These are phyloP conservation scores for Egretta garzetta DNA, from an alignment of 2,113 vertebrate species.

Conservation along the genomic window DNA sequence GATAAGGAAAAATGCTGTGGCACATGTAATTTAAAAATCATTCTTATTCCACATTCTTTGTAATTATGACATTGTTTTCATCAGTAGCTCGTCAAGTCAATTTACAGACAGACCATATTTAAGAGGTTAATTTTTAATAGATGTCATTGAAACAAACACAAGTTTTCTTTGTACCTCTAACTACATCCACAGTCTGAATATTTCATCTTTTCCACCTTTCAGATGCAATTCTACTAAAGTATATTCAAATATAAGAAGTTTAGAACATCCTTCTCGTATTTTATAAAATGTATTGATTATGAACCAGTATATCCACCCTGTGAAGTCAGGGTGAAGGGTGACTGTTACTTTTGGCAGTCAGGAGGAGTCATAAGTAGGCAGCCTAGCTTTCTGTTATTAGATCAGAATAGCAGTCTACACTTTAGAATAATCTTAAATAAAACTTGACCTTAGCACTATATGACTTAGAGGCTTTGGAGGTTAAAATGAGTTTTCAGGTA, in stretches of 20 bases:
- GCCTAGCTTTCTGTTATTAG: not conserved
- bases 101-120: not conserved
- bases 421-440: not conserved
- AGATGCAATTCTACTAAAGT: not conserved
- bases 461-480: not conserved
- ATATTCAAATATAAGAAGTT: not conserved
- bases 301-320: not conserved
- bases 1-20: not conserved
- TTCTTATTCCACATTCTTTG: not conserved
- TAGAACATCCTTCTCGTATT: not conserved
- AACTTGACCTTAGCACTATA: not conserved
- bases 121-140: not conserved
- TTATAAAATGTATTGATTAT: not conserved
- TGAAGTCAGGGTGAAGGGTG: not conserved
- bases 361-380: not conserved
- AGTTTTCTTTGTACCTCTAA: not conserved
- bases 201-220: not conserved
- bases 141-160: not conserved
- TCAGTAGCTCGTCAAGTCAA: not conserved
- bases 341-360: not conserved
- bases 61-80: not conserved
- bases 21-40: fast-evolving
- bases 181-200: not conserved
- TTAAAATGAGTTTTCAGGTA: not conserved
- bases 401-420: not conserved